Conservation (phyloP, 2,113 vertebrate genomes). For the Axis porcinus region DNA sequence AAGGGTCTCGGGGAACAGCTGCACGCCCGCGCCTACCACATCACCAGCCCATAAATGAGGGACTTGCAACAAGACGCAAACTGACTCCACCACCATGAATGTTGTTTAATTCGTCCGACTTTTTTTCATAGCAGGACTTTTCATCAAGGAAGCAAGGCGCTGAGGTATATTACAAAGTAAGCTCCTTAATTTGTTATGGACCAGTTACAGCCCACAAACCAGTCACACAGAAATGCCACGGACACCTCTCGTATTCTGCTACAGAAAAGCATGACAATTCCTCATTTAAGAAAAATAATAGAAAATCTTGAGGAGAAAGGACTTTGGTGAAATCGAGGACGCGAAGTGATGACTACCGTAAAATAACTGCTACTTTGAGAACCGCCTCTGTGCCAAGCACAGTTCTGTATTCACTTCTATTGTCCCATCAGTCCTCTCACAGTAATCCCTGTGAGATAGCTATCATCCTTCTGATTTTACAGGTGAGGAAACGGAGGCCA, state of each 20-base stretch:
- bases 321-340: neutral
- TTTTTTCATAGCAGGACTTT: neutral
- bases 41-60: neutral
- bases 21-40: neutral
- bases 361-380: neutral
- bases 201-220: neutral
- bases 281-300: neutral
- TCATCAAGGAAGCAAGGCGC: neutral
- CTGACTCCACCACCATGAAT: neutral
- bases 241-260: neutral
- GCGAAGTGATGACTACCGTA: neutral
- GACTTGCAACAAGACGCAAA: neutral
- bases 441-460: neutral
- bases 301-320: neutral
- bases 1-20: neutral
- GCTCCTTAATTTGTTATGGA: neutral
- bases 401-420: neutral
- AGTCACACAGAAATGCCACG: neutral
- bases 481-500: neutral
- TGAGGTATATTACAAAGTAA: neutral
- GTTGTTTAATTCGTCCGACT: accelerated
- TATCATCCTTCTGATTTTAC: neutral
- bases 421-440: neutral
- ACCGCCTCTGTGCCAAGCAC: neutral
- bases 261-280: neutral